Percentiles rank a stretch among this genome's conserved stretches.
Conservation (phyloP, 2,113 vertebrate genomes). For the Arenaria interpres region DNA sequence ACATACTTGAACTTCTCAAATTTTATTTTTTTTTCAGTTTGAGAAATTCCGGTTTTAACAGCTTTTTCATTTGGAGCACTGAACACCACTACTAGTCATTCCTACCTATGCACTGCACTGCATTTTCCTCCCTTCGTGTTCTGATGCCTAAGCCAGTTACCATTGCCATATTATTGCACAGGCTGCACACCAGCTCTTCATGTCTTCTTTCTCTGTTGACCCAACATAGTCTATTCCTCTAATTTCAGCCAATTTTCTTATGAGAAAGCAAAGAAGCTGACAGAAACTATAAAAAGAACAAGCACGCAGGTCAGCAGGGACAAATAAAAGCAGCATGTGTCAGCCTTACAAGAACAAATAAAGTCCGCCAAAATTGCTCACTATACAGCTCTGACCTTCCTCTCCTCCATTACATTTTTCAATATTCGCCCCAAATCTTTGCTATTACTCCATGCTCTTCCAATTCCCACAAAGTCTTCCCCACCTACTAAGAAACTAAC, state of each 20-base stretch:
- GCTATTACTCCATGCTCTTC: not conserved
- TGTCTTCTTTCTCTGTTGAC: not conserved
- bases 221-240: not conserved
- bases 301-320: not conserved
- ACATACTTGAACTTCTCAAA: not conserved
- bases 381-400: not conserved
- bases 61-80: not conserved
- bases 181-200: not conserved
- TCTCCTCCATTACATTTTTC: not conserved
- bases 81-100: not conserved
- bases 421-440: accelerated
- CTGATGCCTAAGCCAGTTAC: not conserved
- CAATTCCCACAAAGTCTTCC: not conserved
- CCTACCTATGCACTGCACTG: not conserved
- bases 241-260: conserved; percentile 6
- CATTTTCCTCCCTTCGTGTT: not conserved
- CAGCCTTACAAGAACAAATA: not conserved
- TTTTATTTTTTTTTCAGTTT: not conserved
- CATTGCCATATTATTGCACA: not conserved
- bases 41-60: not conserved
- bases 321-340: not conserved
- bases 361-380: not conserved
- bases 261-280: conserved; percentile 1
- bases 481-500: not conserved
- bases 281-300: not conserved